Percentiles rank a stretch among this genome's conserved stretches.
phyloP scores from a whole-genome alignment of 2,113 vertebrate species.

The Syngnathus floridae region DNA sequence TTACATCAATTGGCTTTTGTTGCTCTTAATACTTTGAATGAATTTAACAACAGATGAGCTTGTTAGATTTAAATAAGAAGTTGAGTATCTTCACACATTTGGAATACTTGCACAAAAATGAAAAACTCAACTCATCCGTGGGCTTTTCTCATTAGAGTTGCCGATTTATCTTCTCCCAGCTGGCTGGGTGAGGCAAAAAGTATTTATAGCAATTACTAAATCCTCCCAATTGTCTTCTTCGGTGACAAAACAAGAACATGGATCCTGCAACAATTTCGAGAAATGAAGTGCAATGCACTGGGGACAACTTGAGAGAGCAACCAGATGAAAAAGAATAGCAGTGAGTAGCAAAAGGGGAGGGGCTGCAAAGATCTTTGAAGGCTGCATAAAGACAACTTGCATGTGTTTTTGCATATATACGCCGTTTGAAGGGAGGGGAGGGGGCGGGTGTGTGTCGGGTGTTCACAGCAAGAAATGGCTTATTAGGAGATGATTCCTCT shows the following conservation, averaged over 20 bases:
- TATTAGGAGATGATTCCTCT: constrained; percentile 70
- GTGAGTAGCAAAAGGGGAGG: constrained; percentile 23
- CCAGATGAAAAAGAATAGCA: constrained; percentile 14
- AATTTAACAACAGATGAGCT: too few species aligned
- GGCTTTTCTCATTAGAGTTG: too few species aligned
- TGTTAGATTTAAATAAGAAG: too few species aligned
- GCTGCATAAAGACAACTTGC: constrained; percentile 9
- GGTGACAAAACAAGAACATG: constrained; percentile 16
- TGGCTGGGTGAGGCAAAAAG: not conserved
- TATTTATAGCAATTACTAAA: not conserved
- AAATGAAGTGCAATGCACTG: constrained; percentile 17
- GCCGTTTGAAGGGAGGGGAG: constrained; percentile 11
- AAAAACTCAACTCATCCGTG: too few species aligned
- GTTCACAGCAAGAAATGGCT: constrained; percentile 64
- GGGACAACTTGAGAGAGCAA: constrained; percentile 18
- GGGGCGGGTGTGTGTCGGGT: constrained; percentile 34
- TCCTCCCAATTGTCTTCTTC: not conserved
- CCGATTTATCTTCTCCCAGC: too few species aligned
- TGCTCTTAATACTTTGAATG: too few species aligned
- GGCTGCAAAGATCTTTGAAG: constrained; percentile 22
- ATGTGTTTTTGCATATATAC: not conserved
- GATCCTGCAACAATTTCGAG: constrained; percentile 28
- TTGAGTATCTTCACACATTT: too few species aligned
- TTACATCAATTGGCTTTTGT: too few species aligned
- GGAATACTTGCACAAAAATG: too few species aligned